These are phyloP conservation scores for Melozone crissalis DNA, from an alignment of 2,113 vertebrate species.

Conservation along the genomic window DNA sequence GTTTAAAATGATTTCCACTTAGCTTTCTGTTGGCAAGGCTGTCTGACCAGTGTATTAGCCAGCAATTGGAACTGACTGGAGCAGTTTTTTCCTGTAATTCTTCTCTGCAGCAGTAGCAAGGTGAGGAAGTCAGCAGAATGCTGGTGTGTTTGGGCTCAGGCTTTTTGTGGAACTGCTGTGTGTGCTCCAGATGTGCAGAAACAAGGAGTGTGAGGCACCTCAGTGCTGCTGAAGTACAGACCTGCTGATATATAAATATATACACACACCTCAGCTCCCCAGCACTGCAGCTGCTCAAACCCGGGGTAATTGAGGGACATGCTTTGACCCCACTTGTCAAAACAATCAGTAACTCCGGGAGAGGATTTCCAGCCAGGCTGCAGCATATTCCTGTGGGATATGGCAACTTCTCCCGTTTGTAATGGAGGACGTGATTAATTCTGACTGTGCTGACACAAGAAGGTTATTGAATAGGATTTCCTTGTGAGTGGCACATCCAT, in stretches of 20 bases:
- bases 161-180: not conserved
- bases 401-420: constrained; percentile 8
- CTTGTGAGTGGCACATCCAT: constrained; percentile 3
- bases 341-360: constrained; percentile 17
- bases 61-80: not conserved
- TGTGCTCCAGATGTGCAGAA: not conserved
- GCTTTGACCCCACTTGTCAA: constrained; percentile 29
- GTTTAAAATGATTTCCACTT: not conserved
- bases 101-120: not conserved
- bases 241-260: not conserved
- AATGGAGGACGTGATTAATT: constrained; percentile 40
- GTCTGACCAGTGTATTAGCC: not conserved
- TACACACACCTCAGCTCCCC: not conserved
- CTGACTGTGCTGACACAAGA: constrained; percentile 39
- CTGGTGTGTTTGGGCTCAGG: not conserved
- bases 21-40: not conserved
- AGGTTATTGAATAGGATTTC: constrained; percentile 40
- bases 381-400: constrained; percentile 18
- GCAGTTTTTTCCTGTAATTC: not conserved
- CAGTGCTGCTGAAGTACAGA: not conserved
- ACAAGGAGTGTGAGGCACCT: not conserved
- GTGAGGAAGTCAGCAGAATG: not conserved
- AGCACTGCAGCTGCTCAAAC: not conserved
- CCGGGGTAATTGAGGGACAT: not conserved
- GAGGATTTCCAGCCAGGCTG: not conserved